Evolutionary conservation across 2,113 vertebrate species (phyloP), one percentile per base, ranked within the genome.

Genomic region (Galbula dea): DNA sequence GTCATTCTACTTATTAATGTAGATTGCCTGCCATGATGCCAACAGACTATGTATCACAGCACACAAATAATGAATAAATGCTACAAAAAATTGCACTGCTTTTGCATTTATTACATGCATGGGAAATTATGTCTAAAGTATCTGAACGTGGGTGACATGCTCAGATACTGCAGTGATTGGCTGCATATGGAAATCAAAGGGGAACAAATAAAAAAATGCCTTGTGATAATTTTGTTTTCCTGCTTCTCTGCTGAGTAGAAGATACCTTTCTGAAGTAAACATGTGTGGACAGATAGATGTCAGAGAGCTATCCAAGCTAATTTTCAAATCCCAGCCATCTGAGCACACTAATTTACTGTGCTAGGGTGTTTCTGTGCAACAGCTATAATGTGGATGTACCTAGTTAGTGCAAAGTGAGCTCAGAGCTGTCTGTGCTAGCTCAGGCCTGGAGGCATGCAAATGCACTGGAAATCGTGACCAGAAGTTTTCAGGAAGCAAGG

Each of bases 281-380:
- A 8, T 21, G 22, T n/a, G 27, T 54, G 51, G 76, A 68, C 49
- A 88, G 58, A 62, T 69, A 45, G 1, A 0, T 49, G 66, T 58
- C 17, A 54, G 80, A 83, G 66, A 92, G 49, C 55, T 62, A 80
- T 15, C n/a, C 69, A 46, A 88, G 24, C 27, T 80, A 61, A 76
- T 89, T 94, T 94, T 68, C n/a, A 59, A 83, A 66, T 76, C n/a
- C 36, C 27, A 93, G 54, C 51, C 36, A 63, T 76, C 67, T 73
- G 67, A 76, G 54, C 19, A 27, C 3, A 12, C 36, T 55, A 5
- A 57, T 85, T 72, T 55, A 48, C 67, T 61, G 58, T 76, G 62
- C 23, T 36, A 27, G 0, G 3, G 11, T 36, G 27, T 80, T 88
- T 91, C 71, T 65, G 9, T 29, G 49, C 62, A 68, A 22, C 17